Conservation (phyloP, 1,140 invertebrate species). For the Drosophila mauritiana region DNA sequence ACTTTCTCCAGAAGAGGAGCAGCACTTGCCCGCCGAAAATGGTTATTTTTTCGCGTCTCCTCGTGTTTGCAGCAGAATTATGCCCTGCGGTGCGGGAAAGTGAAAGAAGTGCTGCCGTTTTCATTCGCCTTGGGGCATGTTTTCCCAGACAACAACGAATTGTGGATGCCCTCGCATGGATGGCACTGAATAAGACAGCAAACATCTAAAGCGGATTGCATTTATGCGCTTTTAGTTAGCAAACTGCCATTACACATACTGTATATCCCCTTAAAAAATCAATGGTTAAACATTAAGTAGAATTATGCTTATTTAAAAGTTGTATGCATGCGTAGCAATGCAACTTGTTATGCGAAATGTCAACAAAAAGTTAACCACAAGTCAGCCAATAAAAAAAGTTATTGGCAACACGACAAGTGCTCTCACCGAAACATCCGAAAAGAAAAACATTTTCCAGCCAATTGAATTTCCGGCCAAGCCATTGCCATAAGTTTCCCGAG, state of each 20-base stretch:
- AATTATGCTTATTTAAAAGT: neutral
- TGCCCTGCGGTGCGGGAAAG: conserved; percentile 38
- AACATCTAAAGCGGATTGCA: neutral
- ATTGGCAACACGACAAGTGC: neutral
- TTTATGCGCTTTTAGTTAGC: neutral
- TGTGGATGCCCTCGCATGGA: conserved; percentile 6
- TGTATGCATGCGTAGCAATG: neutral
- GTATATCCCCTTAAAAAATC: no score
- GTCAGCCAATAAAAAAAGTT: neutral
- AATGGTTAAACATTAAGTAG: no score
- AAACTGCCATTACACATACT: neutral
- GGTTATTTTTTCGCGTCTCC: conserved; percentile 28
- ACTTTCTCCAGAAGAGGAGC: conserved; percentile 14
- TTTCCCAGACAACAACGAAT: conserved; percentile 25
- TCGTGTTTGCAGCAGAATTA: conserved; percentile 52
- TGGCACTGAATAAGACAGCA: neutral
- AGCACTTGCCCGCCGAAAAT: conserved; percentile 44
- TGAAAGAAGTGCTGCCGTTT: conserved; percentile 28
- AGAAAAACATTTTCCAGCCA: conserved; percentile 15
- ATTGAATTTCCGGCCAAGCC: conserved; percentile 17
- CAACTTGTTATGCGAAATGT: neutral
- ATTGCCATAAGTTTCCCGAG: conserved; percentile 22
- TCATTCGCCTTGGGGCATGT: neutral
- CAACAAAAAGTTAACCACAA: conserved; percentile 1
- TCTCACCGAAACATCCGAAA: neutral